These are phyloP conservation scores for Bagarius yarrelli DNA, from an alignment of 2,113 vertebrate species.

Conservation along the genomic window DNA sequence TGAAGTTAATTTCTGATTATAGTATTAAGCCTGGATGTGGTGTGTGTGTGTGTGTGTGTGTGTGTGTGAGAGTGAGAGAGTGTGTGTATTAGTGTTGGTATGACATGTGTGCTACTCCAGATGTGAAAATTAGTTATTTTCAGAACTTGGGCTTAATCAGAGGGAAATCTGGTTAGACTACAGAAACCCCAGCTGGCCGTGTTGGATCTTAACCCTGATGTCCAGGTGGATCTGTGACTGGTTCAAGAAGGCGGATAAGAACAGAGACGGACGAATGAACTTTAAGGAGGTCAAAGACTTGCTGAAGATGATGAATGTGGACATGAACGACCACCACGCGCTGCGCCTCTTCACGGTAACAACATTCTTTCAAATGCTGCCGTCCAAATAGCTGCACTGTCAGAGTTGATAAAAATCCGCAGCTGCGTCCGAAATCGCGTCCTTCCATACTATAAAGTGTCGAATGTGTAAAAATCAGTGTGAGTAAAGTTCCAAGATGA, in stretches of 20 bases:
- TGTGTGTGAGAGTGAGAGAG: too few species aligned
- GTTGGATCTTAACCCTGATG: conserved; percentile 68
- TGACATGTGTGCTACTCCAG: not conserved
- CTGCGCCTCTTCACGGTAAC: conserved; percentile 83
- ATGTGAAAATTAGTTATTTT: not conserved
- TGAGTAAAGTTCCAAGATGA: too few species aligned
- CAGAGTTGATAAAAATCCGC: too few species aligned
- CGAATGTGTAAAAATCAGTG: too few species aligned
- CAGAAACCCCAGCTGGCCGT: not conserved
- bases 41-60: too few species aligned
- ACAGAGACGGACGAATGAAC: conserved; percentile 90
- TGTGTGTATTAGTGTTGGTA: too few species aligned
- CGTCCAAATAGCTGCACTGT: too few species aligned
- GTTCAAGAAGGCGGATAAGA: conserved; percentile 92
- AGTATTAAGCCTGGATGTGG: too few species aligned
- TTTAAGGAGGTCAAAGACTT: conserved; percentile 85
- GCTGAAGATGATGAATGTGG: conserved; percentile 92
- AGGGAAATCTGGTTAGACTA: not conserved
- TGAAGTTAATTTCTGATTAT: not conserved
- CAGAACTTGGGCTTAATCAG: not conserved
- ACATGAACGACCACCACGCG: conserved; percentile 90
- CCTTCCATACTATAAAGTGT: too few species aligned
- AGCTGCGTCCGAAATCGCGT: too few species aligned
- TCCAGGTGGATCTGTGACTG: conserved; percentile 88
- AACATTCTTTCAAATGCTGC: too few species aligned